Evolutionary conservation across 2,888 invertebrate genomes (phyloP), one percentile per base, ranked within the genome.

Genomic region (Chymomyza fuscimana): DNA sequence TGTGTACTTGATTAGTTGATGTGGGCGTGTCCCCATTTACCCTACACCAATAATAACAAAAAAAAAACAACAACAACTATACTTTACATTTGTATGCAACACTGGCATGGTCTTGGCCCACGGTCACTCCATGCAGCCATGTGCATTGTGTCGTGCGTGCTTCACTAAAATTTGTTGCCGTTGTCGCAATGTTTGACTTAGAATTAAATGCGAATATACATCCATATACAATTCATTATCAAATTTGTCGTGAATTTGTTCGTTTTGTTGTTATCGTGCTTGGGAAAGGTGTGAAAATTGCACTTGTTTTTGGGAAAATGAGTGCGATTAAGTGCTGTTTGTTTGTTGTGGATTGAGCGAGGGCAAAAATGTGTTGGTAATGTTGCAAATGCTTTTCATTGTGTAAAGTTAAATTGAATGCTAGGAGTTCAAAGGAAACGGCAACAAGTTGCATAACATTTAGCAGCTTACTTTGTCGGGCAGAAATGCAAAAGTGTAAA

Each of bases 1-100:
- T 84, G 86, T 84, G 86, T 84, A 87, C 86, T 80, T 86, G 83
- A 84, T 84, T 84, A 84, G 83, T 80, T 84, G 82, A 73, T 74
- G 77, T 80, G 80, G 80, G 77, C 81, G 70, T 72, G 64, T 70
- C n/a, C 58, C 63, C 72, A 60, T 36, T 54, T 15, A 54, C 52
- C 52, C 52, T 12, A 19, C 19, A 19, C 10, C 52, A n/a, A 54
- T n/a, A 54, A 25, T 22, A 25, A 58, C 25, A 58, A 58, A 25
- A 25, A 1, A 25, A 4, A 4, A 58, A 60, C 60, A 36, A 60
- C 29, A n/a, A n/a, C 16, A 59, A 60, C 22, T n/a, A 22, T 59
- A 51, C 65, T 75, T 75, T 63, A 64, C 19, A 86, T 84, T 84
- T 74, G 82, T 84, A 84, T 84, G 77, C 83, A 86, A 76, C 83